Evolutionary conservation across 2,113 vertebrate species (phyloP).

Genomic region (Pterocles burchelli): DNA sequence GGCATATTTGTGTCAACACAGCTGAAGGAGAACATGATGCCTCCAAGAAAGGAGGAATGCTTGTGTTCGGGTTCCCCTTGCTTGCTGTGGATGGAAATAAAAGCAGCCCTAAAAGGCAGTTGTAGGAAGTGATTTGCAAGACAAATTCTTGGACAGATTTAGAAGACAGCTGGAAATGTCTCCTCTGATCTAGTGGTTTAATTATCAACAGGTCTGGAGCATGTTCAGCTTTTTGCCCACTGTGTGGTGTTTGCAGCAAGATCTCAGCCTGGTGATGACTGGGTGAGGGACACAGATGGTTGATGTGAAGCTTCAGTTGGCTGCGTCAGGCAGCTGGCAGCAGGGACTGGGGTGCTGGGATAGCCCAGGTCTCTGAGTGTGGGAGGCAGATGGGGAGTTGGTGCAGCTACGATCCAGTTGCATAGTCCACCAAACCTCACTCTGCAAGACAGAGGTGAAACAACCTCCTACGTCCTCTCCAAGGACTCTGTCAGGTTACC

Average conservation of each 20-base stretch:
- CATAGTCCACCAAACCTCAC: not conserved
- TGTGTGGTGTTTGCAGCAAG: not conserved
- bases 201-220: not conserved
- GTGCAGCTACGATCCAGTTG: not conserved
- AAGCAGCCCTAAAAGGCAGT: not conserved
- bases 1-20: not conserved
- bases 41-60: not conserved
- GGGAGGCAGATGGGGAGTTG: not conserved
- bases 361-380: not conserved
- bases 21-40: not conserved
- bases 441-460: not conserved
- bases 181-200: not conserved
- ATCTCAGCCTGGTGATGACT: not conserved
- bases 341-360: not conserved
- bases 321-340: not conserved
- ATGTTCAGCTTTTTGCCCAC: not conserved
- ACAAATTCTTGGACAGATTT: not conserved
- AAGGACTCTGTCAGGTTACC: not conserved
- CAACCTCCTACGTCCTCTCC: not conserved
- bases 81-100: not conserved
- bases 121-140: not conserved
- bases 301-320: not conserved
- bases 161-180: not conserved
- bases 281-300: not conserved
- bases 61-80: not conserved